A percentile compares a stretch with the other conserved stretches of the same genome.
Conservation (phyloP, 1,140 invertebrate species). For the Augochlora pura region DNA sequence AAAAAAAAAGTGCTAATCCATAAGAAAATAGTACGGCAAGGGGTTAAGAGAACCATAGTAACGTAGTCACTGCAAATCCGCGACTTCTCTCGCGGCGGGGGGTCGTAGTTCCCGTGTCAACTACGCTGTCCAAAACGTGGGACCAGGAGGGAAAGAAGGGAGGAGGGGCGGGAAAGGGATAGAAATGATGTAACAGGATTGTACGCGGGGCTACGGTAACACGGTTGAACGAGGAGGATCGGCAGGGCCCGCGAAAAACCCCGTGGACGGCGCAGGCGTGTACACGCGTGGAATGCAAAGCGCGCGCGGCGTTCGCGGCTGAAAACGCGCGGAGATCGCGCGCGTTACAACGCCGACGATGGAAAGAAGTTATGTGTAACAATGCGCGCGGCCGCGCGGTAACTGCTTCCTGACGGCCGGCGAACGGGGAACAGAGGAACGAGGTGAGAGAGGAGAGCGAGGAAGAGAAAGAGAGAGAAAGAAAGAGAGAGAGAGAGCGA, state of each 20-base stretch:
- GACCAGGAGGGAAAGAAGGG: too few relatives aligned
- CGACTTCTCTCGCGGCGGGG: too few relatives aligned
- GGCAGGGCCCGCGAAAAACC: background rate
- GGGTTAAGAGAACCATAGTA: too few relatives aligned
- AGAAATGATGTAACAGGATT: background rate
- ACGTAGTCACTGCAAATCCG: too few relatives aligned
- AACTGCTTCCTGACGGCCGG: conserved; percentile 54
- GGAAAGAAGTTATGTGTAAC: conserved; percentile 64
- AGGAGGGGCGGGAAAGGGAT: too few relatives aligned
- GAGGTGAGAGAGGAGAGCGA: background rate
- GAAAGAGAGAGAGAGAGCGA: background rate
- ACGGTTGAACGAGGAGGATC: background rate
- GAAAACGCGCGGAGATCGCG: conserved; percentile 48
- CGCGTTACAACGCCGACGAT: conserved; percentile 47
- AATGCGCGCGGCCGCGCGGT: conserved; percentile 49
- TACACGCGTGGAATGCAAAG: conserved; percentile 54
- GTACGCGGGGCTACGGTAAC: conserved; percentile 26
- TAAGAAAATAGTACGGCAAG: too few relatives aligned
- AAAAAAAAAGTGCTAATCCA: too few relatives aligned
- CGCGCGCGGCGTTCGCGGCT: conserved; percentile 46
- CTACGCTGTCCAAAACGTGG: too few relatives aligned
- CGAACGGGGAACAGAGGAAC: conserved; percentile 7
- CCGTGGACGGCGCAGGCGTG: background rate
- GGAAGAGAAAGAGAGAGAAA: background rate
- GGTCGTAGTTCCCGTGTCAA: too few relatives aligned